A percentile compares a stretch with the other conserved stretches of the same genome.
Conservation (phyloP, 2,888 invertebrate species). For the Drosophila infuscata region DNA sequence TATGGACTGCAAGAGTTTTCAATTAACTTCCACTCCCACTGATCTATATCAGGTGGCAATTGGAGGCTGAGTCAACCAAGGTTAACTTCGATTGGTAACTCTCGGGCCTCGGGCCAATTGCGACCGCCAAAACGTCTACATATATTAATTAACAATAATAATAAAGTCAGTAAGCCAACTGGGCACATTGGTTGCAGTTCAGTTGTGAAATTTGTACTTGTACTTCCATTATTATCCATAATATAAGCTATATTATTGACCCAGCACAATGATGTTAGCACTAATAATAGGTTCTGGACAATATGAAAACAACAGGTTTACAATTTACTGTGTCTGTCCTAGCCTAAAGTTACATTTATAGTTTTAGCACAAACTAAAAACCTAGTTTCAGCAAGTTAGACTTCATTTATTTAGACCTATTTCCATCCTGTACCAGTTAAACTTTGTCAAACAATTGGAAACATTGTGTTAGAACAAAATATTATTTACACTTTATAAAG, state of each 20-base stretch:
- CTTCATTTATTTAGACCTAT: background rate
- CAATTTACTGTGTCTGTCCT: background rate
- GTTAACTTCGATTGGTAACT: conserved; percentile 68
- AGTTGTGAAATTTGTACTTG: conserved; percentile 11
- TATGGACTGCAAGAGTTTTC: conserved; percentile 49
- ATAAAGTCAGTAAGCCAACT: conserved; percentile 46
- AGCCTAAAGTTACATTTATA: background rate
- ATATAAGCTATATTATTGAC: conserved; percentile 28
- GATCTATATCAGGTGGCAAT: conserved; percentile 67
- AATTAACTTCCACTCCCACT: conserved; percentile 71
- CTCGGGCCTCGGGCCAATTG: conserved; percentile 52
- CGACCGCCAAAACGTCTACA: conserved; percentile 72
- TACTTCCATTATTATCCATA: conserved; percentile 19
- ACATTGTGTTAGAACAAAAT: background rate
- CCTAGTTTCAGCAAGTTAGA: background rate
- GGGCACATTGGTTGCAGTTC: conserved; percentile 59
- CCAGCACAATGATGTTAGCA: conserved; percentile 16
- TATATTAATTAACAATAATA: conserved; percentile 72
- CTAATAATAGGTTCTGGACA: conserved; percentile 17
- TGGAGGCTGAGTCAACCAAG: conserved; percentile 46
- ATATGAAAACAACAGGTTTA: conserved; percentile 12
- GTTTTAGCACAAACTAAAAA: too few species aligned
- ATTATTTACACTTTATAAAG: background rate
- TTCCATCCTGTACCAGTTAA: background rate
- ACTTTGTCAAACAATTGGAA: background rate